Conservation (phyloP, 2,888 invertebrate genomes). For the Eristalinus aeneus region DNA sequence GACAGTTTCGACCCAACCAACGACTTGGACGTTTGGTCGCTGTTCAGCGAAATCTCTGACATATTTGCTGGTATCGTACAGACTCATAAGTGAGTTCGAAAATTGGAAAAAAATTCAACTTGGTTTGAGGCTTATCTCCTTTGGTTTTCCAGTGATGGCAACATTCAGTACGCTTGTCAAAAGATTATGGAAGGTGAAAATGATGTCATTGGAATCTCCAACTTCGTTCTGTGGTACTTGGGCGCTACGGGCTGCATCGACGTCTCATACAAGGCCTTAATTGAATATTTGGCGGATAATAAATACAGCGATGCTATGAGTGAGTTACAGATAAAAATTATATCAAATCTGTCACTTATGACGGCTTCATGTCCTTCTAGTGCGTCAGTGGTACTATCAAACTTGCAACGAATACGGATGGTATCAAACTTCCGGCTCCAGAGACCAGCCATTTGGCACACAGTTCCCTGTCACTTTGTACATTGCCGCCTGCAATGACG, state of each 20-base stretch:
- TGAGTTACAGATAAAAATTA: conserved; percentile 52
- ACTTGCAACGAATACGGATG: conserved; percentile 94
- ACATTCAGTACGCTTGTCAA: conserved; percentile 73
- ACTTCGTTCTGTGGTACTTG: conserved; percentile 71
- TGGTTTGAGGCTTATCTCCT: not conserved
- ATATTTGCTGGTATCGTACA: conserved; percentile 76
- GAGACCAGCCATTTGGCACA: conserved; percentile 82
- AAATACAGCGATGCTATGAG: conserved; percentile 71
- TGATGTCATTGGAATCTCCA: conserved; percentile 75
- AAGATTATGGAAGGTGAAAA: conserved; percentile 73
- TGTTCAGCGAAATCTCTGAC: conserved; percentile 77
- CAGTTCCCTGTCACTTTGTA: conserved; percentile 76
- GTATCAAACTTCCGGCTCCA: conserved; percentile 87
- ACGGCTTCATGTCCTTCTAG: conserved; percentile 79
- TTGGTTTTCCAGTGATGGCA: conserved; percentile 68
- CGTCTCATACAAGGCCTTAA: conserved; percentile 72
- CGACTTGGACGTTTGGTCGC: conserved; percentile 76
- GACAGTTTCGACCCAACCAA: conserved; percentile 75
- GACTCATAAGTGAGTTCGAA: conserved; percentile 74
- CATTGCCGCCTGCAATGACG: conserved; percentile 75
- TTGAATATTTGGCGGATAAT: conserved; percentile 71
- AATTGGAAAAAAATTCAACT: not conserved
- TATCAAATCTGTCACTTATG: not conserved
- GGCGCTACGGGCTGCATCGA: conserved; percentile 73
- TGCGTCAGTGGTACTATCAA: conserved; percentile 90